Conservation (phyloP, 2,113 vertebrate genomes). For the Alexandromys fortis region DNA sequence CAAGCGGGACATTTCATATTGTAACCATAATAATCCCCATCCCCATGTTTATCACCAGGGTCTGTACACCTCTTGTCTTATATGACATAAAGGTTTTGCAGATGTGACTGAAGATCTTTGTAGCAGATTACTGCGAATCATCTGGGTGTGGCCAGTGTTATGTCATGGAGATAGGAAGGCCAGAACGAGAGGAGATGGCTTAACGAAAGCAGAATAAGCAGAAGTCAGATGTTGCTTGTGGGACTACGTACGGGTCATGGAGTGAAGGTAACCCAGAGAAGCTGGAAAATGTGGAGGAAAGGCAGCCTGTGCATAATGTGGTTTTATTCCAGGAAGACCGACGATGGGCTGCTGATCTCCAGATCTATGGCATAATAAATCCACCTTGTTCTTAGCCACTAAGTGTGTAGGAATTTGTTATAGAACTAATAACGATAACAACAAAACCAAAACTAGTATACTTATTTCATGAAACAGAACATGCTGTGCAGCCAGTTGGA, state of each 20-base stretch:
- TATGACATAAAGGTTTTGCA: background rate
- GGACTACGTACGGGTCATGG: background rate
- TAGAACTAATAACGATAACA: background rate
- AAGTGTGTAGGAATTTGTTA: background rate
- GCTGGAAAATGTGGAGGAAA: background rate
- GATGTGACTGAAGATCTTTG: background rate
- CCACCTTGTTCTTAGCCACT: background rate
- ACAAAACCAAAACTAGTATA: background rate
- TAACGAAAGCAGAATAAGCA: background rate
- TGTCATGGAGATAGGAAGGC: background rate
- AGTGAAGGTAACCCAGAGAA: background rate
- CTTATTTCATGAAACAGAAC: background rate
- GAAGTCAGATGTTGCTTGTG: background rate
- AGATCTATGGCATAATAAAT: background rate
- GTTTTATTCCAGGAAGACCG: background rate
- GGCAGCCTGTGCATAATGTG: background rate
- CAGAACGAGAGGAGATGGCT: background rate
- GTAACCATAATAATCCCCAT: background rate
- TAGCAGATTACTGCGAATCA: background rate
- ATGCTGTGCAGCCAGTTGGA: fast-evolving
- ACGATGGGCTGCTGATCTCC: background rate
- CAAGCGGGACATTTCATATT: background rate
- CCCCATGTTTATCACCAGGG: background rate
- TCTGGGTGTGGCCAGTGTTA: background rate
- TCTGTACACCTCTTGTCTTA: background rate